phyloP scores from a whole-genome alignment of 2,888 invertebrate species.

The Pachydiplax longipennis region DNA sequence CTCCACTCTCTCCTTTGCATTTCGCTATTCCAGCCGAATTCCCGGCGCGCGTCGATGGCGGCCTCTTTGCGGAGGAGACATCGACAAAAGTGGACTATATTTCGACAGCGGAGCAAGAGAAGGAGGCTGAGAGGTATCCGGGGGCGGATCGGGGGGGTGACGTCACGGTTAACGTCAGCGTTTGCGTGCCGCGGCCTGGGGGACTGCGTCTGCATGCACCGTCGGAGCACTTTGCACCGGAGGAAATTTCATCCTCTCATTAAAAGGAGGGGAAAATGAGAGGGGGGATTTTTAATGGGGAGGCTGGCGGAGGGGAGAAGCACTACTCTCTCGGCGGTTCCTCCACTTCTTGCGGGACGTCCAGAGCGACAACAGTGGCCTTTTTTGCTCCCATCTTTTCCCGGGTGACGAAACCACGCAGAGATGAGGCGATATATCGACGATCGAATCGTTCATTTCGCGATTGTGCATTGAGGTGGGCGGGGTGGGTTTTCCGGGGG shows the following conservation, averaged over 20 bases:
- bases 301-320: background rate
- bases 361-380: background rate
- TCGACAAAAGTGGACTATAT: background rate
- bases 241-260: background rate
- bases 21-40: constrained; percentile 20
- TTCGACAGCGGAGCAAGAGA: background rate
- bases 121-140: background rate
- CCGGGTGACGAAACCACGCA: background rate
- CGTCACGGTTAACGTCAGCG: constrained; percentile 33
- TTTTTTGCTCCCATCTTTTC: background rate
- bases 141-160: background rate
- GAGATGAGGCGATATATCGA: background rate
- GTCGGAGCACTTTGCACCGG: background rate
- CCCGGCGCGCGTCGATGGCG: background rate
- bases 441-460: background rate
- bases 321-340: background rate
- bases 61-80: background rate
- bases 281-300: background rate
- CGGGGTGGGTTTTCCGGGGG: background rate
- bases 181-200: constrained; percentile 31
- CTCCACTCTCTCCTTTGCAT: constrained; percentile 31
- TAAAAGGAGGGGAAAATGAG: background rate
- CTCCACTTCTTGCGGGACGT: constrained; percentile 18
- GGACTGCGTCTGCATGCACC: background rate
- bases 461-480: background rate